Percentiles rank a stretch among this genome's conserved stretches.
Conservation (phyloP, 1,140 invertebrate genomes). For the Harlomillsia oculata region DNA sequence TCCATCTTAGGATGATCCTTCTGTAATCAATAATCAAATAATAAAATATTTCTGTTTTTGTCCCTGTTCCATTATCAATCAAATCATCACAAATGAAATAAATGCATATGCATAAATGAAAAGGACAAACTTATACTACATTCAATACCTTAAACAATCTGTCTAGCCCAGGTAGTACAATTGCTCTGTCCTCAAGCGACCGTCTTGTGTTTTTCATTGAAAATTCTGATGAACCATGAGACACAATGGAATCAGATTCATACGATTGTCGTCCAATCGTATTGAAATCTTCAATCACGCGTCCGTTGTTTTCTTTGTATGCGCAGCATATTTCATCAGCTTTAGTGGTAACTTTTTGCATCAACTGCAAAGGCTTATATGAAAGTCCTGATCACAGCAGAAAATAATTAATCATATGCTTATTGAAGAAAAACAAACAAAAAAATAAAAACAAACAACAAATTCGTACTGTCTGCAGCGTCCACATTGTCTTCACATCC, state of each 20-base stretch:
- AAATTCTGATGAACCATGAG: slow-evolving; percentile 44
- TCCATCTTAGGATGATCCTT: slow-evolving; percentile 53
- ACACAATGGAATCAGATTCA: background rate
- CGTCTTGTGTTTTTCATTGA: slow-evolving; percentile 69
- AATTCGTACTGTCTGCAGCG: background rate
- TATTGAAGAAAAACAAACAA: background rate
- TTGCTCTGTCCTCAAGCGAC: slow-evolving; percentile 77
- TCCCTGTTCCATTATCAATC: no score
- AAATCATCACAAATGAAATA: no score
- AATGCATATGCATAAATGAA: no score
- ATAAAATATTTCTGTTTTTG: background rate
- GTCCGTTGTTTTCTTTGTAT: slow-evolving; percentile 49
- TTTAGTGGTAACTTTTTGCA: slow-evolving; percentile 59
- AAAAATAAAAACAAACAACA: background rate
- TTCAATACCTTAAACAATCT: slow-evolving; percentile 40
- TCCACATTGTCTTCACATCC: slow-evolving; percentile 1
- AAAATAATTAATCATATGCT: background rate
- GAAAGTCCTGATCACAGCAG: slow-evolving; percentile 41
- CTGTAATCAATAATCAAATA: background rate
- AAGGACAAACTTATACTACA: no score
- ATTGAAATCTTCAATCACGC: background rate
- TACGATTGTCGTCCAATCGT: no score
- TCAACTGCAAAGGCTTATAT: slow-evolving; percentile 58
- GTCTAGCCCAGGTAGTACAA: slow-evolving; percentile 53
- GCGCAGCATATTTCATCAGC: slow-evolving; percentile 58